Evolutionary conservation across 64 coral and sea anemone genomes (phyloP).

Genomic region (Cladopsammia gracilis): DNA sequence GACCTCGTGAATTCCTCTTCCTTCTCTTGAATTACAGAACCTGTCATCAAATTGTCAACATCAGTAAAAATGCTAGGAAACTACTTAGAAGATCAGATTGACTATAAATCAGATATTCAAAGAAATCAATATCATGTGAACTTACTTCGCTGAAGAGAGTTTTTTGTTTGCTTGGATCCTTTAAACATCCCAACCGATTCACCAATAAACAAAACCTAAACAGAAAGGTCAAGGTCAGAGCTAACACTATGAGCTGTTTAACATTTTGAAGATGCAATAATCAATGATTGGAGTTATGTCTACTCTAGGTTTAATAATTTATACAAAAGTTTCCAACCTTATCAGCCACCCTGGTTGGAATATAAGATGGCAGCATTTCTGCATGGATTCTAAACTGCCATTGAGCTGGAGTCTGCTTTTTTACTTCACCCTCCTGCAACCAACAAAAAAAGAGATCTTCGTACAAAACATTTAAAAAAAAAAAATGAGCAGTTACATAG

Average conservation of each 20-base stretch:
- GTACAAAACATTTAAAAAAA: too few relatives aligned
- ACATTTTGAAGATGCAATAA: background rate
- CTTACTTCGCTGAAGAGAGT: conserved; percentile 25
- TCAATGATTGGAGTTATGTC: background rate
- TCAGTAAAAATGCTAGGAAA: background rate
- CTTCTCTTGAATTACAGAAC: conserved; percentile 80
- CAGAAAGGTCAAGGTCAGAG: background rate
- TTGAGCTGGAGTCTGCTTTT: conserved; percentile 48
- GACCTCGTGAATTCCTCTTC: conserved; percentile 87
- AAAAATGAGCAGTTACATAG: too few relatives aligned
- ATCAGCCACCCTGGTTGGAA: conserved; percentile 94
- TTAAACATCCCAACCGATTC: conserved; percentile 99
- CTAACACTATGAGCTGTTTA: background rate
- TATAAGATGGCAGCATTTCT: conserved; percentile 97
- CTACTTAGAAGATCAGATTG: background rate
- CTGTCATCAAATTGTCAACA: conserved; percentile 9
- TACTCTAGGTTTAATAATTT: too few relatives aligned
- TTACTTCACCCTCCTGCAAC: conserved; percentile 72
- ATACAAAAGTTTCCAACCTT: conserved; percentile 58
- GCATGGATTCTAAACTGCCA: conserved; percentile 86
- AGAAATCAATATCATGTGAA: background rate
- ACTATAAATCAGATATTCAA: background rate
- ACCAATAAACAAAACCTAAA: conserved; percentile 95
- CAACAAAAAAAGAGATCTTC: conserved; percentile 17
- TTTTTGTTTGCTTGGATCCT: conserved; percentile 71